Conservation (phyloP, 2,888 invertebrate genomes). For the Mesochorus sp. region DNA sequence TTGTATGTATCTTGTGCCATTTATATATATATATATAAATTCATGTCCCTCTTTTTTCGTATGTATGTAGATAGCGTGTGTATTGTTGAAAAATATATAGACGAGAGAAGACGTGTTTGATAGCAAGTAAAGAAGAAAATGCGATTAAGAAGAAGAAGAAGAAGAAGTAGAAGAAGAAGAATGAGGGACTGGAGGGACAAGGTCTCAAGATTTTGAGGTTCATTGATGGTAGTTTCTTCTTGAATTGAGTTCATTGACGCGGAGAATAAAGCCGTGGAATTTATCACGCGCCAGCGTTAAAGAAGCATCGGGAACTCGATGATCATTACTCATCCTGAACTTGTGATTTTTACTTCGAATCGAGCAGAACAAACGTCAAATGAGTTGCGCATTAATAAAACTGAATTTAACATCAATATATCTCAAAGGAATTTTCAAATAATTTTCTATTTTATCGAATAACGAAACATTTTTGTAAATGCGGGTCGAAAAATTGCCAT, state of each 20-base stretch:
- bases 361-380: no score
- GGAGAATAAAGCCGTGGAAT: constrained; percentile 34
- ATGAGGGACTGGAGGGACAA: constrained; percentile 10
- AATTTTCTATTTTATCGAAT: no score
- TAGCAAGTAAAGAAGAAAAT: constrained; percentile 37
- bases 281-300: constrained; percentile 19
- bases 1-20: constrained; percentile 73
- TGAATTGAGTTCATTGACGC: constrained; percentile 61
- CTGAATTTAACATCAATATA: no score
- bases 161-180: constrained; percentile 9
- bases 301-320: not conserved
- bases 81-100: constrained; percentile 33
- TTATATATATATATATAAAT: not conserved
- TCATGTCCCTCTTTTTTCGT: no score
- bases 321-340: constrained; percentile 8
- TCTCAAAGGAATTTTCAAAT: no score
- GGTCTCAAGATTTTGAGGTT: constrained; percentile 33
- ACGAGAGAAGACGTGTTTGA: constrained; percentile 18
- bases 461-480: no score
- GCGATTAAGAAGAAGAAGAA: constrained; percentile 22
- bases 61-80: constrained; percentile 30
- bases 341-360: not conserved
- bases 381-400: no score
- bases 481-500: no score
- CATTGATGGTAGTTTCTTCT: constrained; percentile 38